Evolutionary conservation across 2,888 invertebrate genomes (phyloP), one percentile per base, ranked within the genome.

Genomic region (Tachina grossa): DNA sequence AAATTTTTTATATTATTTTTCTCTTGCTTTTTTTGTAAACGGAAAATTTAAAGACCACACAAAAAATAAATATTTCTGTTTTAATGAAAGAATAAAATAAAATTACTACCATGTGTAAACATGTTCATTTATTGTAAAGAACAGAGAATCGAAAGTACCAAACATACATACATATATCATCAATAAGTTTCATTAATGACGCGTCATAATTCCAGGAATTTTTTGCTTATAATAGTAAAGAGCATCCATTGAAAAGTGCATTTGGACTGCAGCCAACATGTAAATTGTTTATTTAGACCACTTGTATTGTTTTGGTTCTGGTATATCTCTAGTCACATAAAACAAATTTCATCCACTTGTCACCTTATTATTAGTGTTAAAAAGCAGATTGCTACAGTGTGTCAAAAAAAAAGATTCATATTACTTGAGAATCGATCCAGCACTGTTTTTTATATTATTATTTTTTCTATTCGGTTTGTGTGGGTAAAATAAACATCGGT

Each of bases 161-260:
- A 10, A 22, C 9, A 66, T n/a, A n/a, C n/a, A n/a, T 19, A 57
- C n/a, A 45, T 49, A 65, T 74, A 66, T 59, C 57, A 80, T 72
- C 57, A 31, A 71, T 55, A 79, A 78, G 65, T 55, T 68, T 49
- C 45, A n/a, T 5, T 57, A 47, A 22, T 43, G 82, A 76, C 51
- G 59, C 71, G 66, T 76, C 83, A 79, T 83, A 85, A 79, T 85
- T 85, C 71, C 47, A 19, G 49, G 83, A 85, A 85, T 49, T 74
- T 55, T 13, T 31, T 61, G 43, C 68, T 68, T 72, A 66, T 55
- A 39, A n/a, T 9, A 4, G 22, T 1, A 9, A 51, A 19, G 16
- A n/a, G n/a, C n/a, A n/a, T n/a, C n/a, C n/a, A 39, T 69, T 19
- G 14, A 9, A 22, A 57, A n/a, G 19, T 75, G 53, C 41, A 11